Base-by-base conservation (phyloP, 2,888 invertebrate species). In the Xestia sexstrigata region DNA sequence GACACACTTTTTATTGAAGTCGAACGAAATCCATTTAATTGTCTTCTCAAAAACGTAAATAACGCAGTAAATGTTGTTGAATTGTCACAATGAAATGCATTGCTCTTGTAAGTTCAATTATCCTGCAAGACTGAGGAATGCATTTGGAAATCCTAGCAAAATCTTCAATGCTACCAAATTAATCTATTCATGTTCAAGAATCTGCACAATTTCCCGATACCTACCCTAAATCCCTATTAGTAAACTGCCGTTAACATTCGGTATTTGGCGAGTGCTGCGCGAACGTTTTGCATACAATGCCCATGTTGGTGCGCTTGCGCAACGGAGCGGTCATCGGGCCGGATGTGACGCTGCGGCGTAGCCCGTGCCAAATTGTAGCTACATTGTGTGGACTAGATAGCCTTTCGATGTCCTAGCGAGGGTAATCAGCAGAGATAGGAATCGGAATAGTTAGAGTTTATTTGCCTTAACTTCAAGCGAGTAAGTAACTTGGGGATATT, bases 261-360 rank as follows among this genome's bases (percentile, higher is more conserved):
- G 94, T 93, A 94, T 96, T 95, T 93, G 95, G 94, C 93, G 90
- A 91, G 88, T 87, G 90, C 88, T 90, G 91, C 91, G 90, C 90
- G 84, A 78, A 83, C 91, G 93, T 93, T 96, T 96, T 95, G 96
- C 96, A 96, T 96, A 96, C 96, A 96, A 96, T 96, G 95, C 93
- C 95, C 95, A 94, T 95, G 93, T 91, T 91, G 93, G 91, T 90
- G 90, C 91, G 89, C 92, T 95, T 95, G 95, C 95, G 95, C 95
- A 95, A 95, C 93, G 81, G 82, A 87, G 91, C 92, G 94, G 93
- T 92, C 94, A 93, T 88, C 90, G 91, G 93, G 94, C 95, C 96
- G 96, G 96, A 96, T 95, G 94, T 94, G 95, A 95, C 94, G 95
- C 89, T 76, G 88, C 86, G 90, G 88, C 91, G 91, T 90, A 90